A percentile compares a stretch with the other conserved stretches of the same genome.
phyloP scores from a whole-genome alignment of 2,888 invertebrate genomes.

The Euplagia quadripunctaria region DNA sequence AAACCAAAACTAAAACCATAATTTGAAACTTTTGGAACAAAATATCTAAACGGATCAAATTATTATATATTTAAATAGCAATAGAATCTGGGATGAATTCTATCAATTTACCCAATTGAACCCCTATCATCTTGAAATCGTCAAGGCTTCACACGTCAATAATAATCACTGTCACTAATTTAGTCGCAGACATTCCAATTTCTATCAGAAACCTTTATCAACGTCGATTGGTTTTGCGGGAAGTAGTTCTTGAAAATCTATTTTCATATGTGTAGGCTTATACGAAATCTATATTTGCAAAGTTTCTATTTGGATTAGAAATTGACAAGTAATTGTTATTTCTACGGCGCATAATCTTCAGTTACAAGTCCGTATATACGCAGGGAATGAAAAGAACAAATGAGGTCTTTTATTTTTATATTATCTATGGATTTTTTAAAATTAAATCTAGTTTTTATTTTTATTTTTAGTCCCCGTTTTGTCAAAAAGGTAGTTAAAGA shows the following conservation, averaged over 20 bases:
- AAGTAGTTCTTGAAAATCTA: slow-evolving; percentile 21
- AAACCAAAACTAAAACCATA: too few relatives aligned
- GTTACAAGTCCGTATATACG: too few relatives aligned
- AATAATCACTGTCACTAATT: slow-evolving; percentile 57
- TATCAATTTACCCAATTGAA: not conserved
- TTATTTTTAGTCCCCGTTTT: too few relatives aligned
- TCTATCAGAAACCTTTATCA: slow-evolving; percentile 61
- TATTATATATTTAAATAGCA: not conserved
- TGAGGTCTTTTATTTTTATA: too few relatives aligned
- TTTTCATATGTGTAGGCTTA: not conserved
- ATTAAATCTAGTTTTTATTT: too few relatives aligned
- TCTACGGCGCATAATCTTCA: too few relatives aligned
- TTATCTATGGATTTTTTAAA: too few relatives aligned
- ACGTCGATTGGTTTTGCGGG: slow-evolving; percentile 53
- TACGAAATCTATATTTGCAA: not conserved
- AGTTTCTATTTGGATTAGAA: not conserved
- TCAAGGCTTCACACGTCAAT: slow-evolving; percentile 22
- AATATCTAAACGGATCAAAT: too few relatives aligned
- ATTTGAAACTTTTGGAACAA: too few relatives aligned
- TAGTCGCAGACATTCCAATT: slow-evolving; percentile 45
- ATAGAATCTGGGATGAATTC: not conserved
- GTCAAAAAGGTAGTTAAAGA: too few relatives aligned
- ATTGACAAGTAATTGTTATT: not conserved
- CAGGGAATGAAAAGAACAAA: too few relatives aligned
- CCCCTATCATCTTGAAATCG: not conserved